Evolutionary conservation across 1,140 invertebrate species (phyloP), one percentile per base, ranked within the genome.

Genomic region (Euborellia annulipes): DNA sequence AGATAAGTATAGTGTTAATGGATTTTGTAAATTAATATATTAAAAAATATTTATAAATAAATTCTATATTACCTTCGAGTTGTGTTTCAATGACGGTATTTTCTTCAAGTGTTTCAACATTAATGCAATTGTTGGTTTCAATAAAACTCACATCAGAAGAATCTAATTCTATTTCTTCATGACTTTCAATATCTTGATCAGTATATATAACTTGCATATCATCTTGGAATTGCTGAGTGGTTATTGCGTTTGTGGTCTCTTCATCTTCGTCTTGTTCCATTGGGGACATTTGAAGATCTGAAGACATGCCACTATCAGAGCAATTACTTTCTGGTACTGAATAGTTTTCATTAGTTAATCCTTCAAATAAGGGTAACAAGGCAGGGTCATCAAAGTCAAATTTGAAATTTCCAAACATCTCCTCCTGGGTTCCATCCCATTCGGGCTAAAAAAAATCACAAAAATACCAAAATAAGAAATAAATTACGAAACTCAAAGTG

Each of bases 221-320:
- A 27, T 27, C 23, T 27, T 27, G 23, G 4, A 6, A 11, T 6
- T 6, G 11, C 4, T 4, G 23, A 27, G 23, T 11, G 23, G 11
- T 27, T 27, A 11, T 27, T 27, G 23, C 23, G 4, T 6, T 11
- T 6, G 23, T 27, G 4, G 23, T 27, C 11, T 47, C 40, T n/a
- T 47, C 46, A 13, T 47, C 46, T 20, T 47, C 46, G 9, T 19
- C 17, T 20, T 47, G 38, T n/a, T 14, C 6, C 2, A 32, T 13
- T 9, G 45, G 45, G 13, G 45, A 46, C 39, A 47, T 19, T 19
- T 38, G 46, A 16, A 41, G 46, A 27, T 47, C 46, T 22, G 38
- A 41, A 2, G 46, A 47, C 23, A 47, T 22, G 7, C 46, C 46
- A 42, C 38, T 41, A 30, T 47, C 46, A 2, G 45, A 47, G 21